Conservation (phyloP, 2,888 invertebrate species). For the Tiphia femorata region DNA sequence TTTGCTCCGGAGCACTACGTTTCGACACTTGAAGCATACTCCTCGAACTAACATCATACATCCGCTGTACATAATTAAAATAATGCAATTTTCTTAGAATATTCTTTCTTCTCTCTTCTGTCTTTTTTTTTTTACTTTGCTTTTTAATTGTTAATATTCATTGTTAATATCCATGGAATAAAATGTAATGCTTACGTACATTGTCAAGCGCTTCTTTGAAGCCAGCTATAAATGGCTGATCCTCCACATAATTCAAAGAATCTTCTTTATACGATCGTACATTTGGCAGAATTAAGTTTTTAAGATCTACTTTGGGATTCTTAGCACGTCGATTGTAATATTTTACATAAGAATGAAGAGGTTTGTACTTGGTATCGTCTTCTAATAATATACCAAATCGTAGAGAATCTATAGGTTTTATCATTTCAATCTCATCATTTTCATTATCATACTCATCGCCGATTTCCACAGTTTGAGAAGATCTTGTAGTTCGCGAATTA, state of each 20-base stretch:
- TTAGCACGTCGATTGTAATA: slow-evolving; percentile 48
- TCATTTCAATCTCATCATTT: slow-evolving; percentile 68
- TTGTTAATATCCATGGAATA: background rate
- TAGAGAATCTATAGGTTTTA: slow-evolving; percentile 55
- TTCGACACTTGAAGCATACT: no score
- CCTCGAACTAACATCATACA: no score
- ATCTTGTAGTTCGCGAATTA: background rate
- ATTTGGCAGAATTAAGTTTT: slow-evolving; percentile 18
- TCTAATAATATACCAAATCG: slow-evolving; percentile 37
- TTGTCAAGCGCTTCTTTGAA: slow-evolving; percentile 50
- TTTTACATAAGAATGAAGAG: slow-evolving; percentile 61
- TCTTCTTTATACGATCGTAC: slow-evolving; percentile 28
- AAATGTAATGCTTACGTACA: slow-evolving; percentile 29
- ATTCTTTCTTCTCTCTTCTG: background rate
- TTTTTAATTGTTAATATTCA: background rate
- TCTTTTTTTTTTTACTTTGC: background rate
- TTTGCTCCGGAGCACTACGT: no score
- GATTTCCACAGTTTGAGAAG: slow-evolving; percentile 48
- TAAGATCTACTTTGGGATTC: slow-evolving; percentile 11
- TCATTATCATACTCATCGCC: slow-evolving; percentile 61
- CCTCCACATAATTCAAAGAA: slow-evolving; percentile 28
- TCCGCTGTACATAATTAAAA: no score
- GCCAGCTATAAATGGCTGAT: slow-evolving; percentile 50
- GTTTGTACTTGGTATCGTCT: slow-evolving; percentile 58
- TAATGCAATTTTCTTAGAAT: no score